Percentiles rank a stretch among this genome's conserved stretches.
Evolutionary conservation across 1,140 invertebrate genomes (phyloP).

Genomic region (Teleogryllus occipitalis): DNA sequence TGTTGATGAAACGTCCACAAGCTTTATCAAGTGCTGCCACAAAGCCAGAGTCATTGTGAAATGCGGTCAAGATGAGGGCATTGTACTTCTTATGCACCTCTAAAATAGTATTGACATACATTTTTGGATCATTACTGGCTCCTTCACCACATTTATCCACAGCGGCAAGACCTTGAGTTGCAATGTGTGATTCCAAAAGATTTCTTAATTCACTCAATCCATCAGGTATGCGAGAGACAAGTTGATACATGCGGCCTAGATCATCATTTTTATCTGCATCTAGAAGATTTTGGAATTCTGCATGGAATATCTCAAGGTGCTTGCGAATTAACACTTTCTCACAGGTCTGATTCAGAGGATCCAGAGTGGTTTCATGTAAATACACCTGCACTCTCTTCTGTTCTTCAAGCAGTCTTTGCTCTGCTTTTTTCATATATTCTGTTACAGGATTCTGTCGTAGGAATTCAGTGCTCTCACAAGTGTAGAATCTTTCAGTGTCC

Average conservation of each 20-base stretch:
- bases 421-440: conserved; percentile 82
- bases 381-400: conserved; percentile 88
- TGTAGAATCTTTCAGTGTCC: conserved; percentile 94
- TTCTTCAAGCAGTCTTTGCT: conserved; percentile 85
- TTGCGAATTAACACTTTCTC: conserved; percentile 96
- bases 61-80: conserved; percentile 83
- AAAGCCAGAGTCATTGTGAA: conserved; percentile 95
- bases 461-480: conserved; percentile 87
- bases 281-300: conserved; percentile 94
- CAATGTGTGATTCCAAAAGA: conserved; percentile 88
- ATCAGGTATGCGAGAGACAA: conserved; percentile 88
- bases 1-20: conserved; percentile 95
- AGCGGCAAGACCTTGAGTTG: conserved; percentile 81
- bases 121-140: conserved; percentile 84
- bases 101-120: conserved; percentile 94
- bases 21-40: conserved; percentile 95
- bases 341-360: conserved; percentile 77
- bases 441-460: conserved; percentile 90
- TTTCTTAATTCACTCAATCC: conserved; percentile 82
- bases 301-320: conserved; percentile 92
- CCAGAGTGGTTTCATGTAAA: conserved; percentile 85
- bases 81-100: conserved; percentile 98
- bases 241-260: conserved; percentile 88
- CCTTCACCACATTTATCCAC: conserved; percentile 85
- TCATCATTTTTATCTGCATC: conserved; percentile 93